Conservation (phyloP, 2,888 invertebrate species). For the Noctua fimbriata region DNA sequence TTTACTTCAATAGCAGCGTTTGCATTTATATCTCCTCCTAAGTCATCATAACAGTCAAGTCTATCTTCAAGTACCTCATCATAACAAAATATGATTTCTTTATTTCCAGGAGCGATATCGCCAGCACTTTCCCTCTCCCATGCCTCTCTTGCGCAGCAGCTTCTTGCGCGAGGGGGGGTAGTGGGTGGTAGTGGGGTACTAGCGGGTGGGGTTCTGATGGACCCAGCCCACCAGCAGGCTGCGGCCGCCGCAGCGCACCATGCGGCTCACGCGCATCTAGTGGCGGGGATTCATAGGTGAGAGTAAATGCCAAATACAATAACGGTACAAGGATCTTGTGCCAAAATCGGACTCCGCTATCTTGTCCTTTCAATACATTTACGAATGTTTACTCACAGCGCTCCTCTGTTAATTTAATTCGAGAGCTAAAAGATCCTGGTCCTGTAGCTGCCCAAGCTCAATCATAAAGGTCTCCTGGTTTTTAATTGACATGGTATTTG, state of each 20-base stretch:
- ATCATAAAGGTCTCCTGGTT: too few species aligned
- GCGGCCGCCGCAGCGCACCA: constrained; percentile 88
- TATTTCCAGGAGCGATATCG: constrained; percentile 93
- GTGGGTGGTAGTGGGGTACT: constrained; percentile 87
- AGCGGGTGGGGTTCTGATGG: constrained; percentile 84
- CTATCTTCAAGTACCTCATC: neutral
- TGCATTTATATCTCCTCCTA: neutral
- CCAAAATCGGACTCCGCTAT: neutral
- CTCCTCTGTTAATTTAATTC: neutral
- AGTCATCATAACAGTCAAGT: too few species aligned
- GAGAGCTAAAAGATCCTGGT: neutral
- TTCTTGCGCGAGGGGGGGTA: constrained; percentile 84
- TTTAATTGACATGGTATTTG: neutral
- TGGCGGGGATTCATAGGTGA: constrained; percentile 91
- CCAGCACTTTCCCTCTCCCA: constrained; percentile 93
- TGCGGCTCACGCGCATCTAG: constrained; percentile 92
- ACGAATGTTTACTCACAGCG: neutral
- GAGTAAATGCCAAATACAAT: neutral
- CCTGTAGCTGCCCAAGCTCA: too few species aligned
- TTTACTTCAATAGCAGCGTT: neutral
- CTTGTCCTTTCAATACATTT: neutral
- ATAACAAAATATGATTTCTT: neutral
- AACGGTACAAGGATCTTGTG: neutral
- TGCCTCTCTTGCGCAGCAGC: constrained; percentile 88
- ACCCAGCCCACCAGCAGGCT: constrained; percentile 88